These are phyloP conservation scores for Machimus rusticus DNA, from an alignment of 2,888 invertebrate species.

Conservation along the genomic window DNA sequence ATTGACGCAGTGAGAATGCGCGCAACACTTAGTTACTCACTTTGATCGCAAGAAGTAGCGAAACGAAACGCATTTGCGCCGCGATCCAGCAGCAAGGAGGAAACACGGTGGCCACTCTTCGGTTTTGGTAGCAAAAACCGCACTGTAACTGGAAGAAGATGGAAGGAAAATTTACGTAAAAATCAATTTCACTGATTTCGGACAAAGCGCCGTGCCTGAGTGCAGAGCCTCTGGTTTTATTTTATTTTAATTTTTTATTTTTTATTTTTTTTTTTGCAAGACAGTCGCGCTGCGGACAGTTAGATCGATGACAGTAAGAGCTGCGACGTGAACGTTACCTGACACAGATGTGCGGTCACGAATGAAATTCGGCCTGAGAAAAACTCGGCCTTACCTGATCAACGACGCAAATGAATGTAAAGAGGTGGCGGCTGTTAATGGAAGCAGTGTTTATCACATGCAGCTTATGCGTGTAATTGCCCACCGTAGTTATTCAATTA, in stretches of 20 bases:
- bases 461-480: neutral
- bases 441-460: neutral
- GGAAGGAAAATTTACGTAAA: slow-evolving; percentile 41
- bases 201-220: neutral
- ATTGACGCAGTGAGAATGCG: slow-evolving; percentile 38
- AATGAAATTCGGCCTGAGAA: slow-evolving; percentile 38
- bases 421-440: slow-evolving; percentile 1
- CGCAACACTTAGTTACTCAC: slow-evolving; percentile 28
- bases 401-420: neutral
- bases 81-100: slow-evolving; percentile 5
- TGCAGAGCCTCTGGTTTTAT: neutral
- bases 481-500: neutral
- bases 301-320: slow-evolving; percentile 19
- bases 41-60: slow-evolving; percentile 23
- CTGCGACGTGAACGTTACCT: slow-evolving; percentile 36
- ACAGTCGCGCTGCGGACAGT: neutral
- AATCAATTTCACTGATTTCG: slow-evolving; percentile 42
- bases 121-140: slow-evolving; percentile 20
- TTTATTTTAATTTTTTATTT: neutral
- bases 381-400: slow-evolving; percentile 1
- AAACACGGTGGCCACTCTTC: slow-evolving; percentile 22
- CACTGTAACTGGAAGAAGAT: slow-evolving; percentile 8
- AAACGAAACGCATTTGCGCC: slow-evolving; percentile 29
- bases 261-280: neutral
- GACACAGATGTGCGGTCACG: slow-evolving; percentile 42